Conservation (phyloP, 2,888 invertebrate species). For the Congeria kusceri region DNA sequence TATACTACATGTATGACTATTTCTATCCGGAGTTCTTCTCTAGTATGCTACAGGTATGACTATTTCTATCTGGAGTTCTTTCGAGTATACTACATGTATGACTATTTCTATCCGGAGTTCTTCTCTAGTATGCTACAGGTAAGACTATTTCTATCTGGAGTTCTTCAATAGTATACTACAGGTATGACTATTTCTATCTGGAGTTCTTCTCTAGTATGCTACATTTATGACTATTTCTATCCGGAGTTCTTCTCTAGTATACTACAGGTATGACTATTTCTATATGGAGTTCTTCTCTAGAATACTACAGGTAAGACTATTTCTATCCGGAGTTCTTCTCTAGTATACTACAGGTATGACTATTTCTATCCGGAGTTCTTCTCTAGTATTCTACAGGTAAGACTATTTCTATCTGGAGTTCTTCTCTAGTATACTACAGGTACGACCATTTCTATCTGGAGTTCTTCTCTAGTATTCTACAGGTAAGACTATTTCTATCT, state of each 20-base stretch:
- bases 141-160: constrained; percentile 62
- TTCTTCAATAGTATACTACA: too few relatives aligned
- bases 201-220: constrained; percentile 93
- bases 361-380: constrained; percentile 94
- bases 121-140: constrained; percentile 93
- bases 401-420: not conserved
- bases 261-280: too few relatives aligned
- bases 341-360: too few relatives aligned
- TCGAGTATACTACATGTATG: too few relatives aligned
- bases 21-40: constrained; percentile 93
- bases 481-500: constrained; percentile 87
- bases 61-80: too few relatives aligned
- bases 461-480: constrained; percentile 92
- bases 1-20: too few relatives aligned
- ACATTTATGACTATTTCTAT: constrained; percentile 87
- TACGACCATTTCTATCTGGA: constrained; percentile 93
- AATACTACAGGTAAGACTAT: constrained; percentile 89
- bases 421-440: too few relatives aligned
- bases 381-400: constrained; percentile 91
- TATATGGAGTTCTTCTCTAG: constrained; percentile 94
- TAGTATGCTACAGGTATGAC: constrained; percentile 91
- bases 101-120: constrained; percentile 93
- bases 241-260: too few relatives aligned
- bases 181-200: constrained; percentile 92
- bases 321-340: too few relatives aligned